phyloP scores from a whole-genome alignment of 1,140 invertebrate species.

The Bombus waltoni region DNA sequence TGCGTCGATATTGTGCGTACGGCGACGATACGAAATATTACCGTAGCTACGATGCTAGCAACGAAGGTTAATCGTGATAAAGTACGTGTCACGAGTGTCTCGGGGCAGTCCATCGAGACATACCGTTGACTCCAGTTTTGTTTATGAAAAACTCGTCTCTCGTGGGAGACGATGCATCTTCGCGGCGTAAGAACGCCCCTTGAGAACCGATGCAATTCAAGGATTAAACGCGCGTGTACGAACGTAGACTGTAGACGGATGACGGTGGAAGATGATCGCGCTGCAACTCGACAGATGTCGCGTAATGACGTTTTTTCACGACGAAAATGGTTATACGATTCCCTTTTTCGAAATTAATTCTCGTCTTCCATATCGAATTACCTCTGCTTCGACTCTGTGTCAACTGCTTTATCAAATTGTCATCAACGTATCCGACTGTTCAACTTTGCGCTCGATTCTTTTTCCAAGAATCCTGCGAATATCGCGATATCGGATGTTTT shows the following conservation, averaged over 20 bases:
- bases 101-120: background rate
- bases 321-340: no score
- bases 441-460: no score
- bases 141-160: slow-evolving; percentile 8
- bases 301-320: no score
- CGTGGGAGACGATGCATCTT: slow-evolving; percentile 2
- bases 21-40: background rate
- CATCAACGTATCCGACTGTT: no score
- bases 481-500: no score
- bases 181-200: background rate
- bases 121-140: background rate
- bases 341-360: no score
- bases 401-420: no score
- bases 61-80: slow-evolving; percentile 18
- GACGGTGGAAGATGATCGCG: slow-evolving; percentile 1
- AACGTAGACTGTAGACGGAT: slow-evolving; percentile 56
- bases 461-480: no score
- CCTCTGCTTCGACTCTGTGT: no score
- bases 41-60: no score
- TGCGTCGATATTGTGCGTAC: slow-evolving; percentile 1
- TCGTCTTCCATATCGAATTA: no score
- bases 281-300: background rate
- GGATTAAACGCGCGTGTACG: slow-evolving; percentile 30
- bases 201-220: slow-evolving; percentile 22
- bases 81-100: background rate